Evolutionary conservation across 2,797 vertebrate genomes (phyloP).

Genomic region (Hyperoplus immaculatus): DNA sequence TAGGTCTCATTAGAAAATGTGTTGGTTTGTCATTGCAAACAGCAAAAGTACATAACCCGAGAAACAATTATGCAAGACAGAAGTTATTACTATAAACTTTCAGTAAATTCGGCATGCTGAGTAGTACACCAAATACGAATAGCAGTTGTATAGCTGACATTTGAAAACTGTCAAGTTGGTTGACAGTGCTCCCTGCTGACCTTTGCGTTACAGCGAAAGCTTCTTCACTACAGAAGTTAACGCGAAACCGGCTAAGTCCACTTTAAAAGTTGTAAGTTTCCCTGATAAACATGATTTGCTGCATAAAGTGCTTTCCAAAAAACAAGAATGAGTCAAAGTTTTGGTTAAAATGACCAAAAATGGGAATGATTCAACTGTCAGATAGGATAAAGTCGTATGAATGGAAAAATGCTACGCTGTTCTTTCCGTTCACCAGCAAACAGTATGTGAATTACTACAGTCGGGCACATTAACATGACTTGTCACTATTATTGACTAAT

Average conservation of each 20-base stretch:
- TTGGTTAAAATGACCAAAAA: background rate
- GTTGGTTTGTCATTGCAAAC: background rate
- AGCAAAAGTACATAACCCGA: accelerated
- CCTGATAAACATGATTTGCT: background rate
- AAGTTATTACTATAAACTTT: background rate
- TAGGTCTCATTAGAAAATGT: background rate
- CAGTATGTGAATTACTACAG: background rate
- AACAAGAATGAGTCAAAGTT: background rate
- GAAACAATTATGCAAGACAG: accelerated
- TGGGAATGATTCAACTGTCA: background rate
- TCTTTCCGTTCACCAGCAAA: background rate
- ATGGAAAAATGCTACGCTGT: background rate
- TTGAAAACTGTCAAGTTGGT: slow-evolving; percentile 8
- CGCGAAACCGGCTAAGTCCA: background rate
- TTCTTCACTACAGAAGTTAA: background rate
- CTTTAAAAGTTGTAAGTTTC: background rate
- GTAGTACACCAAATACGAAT: background rate
- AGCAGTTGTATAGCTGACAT: background rate
- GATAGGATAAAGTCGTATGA: background rate
- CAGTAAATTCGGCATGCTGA: background rate
- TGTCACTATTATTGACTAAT: background rate
- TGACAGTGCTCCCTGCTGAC: slow-evolving; percentile 25
- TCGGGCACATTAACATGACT: no score
- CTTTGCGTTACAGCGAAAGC: slow-evolving; percentile 7
- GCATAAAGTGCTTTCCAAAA: background rate